A percentile compares a stretch with the other conserved stretches of the same genome.
Evolutionary conservation across 2,113 vertebrate species (phyloP).

Genomic region (Xenopus tropicalis): UCB_Xtro_10.0 CM004448.2:86917501-86918000

Average conservation of each 20-base stretch:
- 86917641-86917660: too few species aligned
- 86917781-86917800: constrained; percentile 9
- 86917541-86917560: too few species aligned
- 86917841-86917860: constrained; percentile 26
- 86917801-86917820: constrained; percentile 15
- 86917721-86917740: too few species aligned
- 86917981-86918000: constrained; percentile 32
- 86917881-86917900: constrained; percentile 34
- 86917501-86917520: too few species aligned
- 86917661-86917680: too few species aligned
- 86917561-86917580: too few species aligned
- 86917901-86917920: constrained; percentile 21
- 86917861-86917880: constrained; percentile 21
- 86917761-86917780: background rate
- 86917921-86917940: constrained; percentile 36
- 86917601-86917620: too few species aligned
- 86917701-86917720: too few species aligned
- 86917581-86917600: too few species aligned
- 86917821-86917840: constrained; percentile 18
- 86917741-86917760: constrained; percentile 9
- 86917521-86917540: too few species aligned
- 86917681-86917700: too few species aligned
- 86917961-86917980: constrained; percentile 42
- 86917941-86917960: constrained; percentile 42
- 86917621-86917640: too few species aligned